phyloP scores from a whole-genome alignment of 2,888 invertebrate species.

The Pelosia muscerda region DNA sequence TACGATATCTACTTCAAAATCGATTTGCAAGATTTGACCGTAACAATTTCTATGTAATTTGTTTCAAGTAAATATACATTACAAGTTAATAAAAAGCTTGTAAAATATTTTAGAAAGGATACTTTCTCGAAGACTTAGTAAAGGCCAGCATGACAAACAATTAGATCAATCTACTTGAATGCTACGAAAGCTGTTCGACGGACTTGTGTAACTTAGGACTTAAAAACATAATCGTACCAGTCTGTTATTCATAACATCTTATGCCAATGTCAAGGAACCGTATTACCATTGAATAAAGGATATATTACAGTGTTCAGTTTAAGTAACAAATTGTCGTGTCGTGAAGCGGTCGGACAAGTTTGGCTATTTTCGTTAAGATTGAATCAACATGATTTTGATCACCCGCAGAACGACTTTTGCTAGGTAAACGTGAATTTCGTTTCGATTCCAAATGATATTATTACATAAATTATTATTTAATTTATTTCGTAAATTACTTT shows the following conservation, averaged over 20 bases:
- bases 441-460: background rate
- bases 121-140: background rate
- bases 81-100: too few relatives aligned
- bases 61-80: too few relatives aligned
- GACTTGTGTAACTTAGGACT: constrained; percentile 24
- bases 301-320: constrained; percentile 34
- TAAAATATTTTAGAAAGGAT: background rate
- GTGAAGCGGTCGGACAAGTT: constrained; percentile 43
- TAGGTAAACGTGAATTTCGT: constrained; percentile 30
- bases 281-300: constrained; percentile 42
- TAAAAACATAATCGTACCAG: constrained; percentile 10
- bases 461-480: constrained; percentile 11
- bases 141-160: constrained; percentile 7
- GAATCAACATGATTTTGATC: constrained; percentile 46
- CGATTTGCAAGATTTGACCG: too few relatives aligned
- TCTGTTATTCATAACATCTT: constrained; percentile 28
- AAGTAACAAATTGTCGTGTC: constrained; percentile 35
- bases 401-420: constrained; percentile 34
- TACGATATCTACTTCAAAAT: too few relatives aligned
- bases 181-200: constrained; percentile 22
- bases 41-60: too few relatives aligned
- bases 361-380: constrained; percentile 40
- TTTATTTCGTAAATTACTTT: background rate
- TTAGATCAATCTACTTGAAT: constrained; percentile 15
- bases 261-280: constrained; percentile 50